phyloP scores from a whole-genome alignment of 2,888 invertebrate species.

The Cheilosia scutellata region DNA sequence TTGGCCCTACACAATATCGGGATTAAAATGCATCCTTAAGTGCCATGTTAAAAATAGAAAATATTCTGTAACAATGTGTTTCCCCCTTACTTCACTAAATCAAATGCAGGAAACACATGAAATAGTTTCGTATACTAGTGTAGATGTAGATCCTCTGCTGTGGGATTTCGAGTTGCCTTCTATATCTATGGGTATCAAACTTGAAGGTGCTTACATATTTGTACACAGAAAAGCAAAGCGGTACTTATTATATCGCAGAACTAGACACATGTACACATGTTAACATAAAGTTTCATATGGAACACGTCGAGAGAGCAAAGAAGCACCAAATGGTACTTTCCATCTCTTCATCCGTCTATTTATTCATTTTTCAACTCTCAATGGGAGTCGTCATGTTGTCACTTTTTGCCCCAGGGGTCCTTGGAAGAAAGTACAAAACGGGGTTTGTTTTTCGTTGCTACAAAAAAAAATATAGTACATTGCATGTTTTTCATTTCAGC shows the following conservation, averaged over 20 bases:
- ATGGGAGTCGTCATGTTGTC: slow-evolving; percentile 66
- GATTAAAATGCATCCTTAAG: slow-evolving; percentile 2
- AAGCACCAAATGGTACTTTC: slow-evolving; percentile 66
- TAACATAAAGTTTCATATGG: slow-evolving; percentile 42
- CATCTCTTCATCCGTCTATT: slow-evolving; percentile 63
- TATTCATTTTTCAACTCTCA: slow-evolving; percentile 68
- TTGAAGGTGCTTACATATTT: slow-evolving; percentile 38
- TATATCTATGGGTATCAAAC: slow-evolving; percentile 42
- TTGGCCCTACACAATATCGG: not conserved
- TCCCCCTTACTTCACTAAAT: slow-evolving; percentile 42
- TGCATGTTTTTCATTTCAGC: slow-evolving; percentile 54
- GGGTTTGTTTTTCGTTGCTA: slow-evolving; percentile 34
- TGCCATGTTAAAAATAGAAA: not conserved
- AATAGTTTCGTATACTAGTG: slow-evolving; percentile 6
- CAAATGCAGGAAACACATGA: slow-evolving; percentile 32
- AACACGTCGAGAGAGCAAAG: slow-evolving; percentile 54
- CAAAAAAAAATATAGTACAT: slow-evolving; percentile 46
- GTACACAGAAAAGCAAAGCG: slow-evolving; percentile 36
- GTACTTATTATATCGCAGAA: slow-evolving; percentile 37
- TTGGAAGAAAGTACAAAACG: slow-evolving; percentile 53
- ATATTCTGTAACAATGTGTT: slow-evolving; percentile 33
- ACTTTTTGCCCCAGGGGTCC: slow-evolving; percentile 57
- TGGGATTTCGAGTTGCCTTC: slow-evolving; percentile 31
- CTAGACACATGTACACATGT: slow-evolving; percentile 15
- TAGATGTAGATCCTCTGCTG: not conserved